Evolutionary conservation across 2,797 vertebrate species (phyloP).

Genomic region (Catharus ustulatus): DNA sequence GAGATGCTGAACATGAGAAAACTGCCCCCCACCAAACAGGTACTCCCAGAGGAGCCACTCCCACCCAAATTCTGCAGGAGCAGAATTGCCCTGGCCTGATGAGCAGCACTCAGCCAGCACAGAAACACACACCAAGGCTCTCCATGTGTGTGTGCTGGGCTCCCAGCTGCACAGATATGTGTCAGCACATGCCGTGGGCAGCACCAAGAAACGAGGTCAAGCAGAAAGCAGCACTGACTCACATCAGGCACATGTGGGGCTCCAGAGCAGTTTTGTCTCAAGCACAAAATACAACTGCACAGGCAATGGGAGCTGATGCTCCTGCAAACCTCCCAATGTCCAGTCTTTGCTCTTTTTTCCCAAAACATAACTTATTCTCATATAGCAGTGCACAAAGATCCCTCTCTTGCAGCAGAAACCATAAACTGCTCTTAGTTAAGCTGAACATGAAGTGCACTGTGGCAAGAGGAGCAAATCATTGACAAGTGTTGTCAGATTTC

Average conservation of each 20-base stretch:
- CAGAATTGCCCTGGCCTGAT: not conserved
- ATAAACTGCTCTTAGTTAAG: not conserved
- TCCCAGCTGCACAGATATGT: not conserved
- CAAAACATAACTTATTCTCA: not conserved
- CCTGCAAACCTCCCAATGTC: not conserved
- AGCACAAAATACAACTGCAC: not conserved
- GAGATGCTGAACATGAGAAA: not conserved
- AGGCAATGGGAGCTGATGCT: not conserved
- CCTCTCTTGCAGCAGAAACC: not conserved
- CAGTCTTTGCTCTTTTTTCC: not conserved
- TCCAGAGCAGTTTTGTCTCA: not conserved
- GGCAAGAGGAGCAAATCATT: not conserved
- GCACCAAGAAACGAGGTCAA: not conserved
- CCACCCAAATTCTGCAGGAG: not conserved
- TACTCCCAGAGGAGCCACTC: not conserved
- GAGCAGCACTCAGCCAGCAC: not conserved
- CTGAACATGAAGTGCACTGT: not conserved
- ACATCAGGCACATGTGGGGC: not conserved
- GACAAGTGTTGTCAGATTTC: not conserved
- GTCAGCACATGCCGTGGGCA: not conserved
- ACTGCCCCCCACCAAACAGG: rapidly evolving
- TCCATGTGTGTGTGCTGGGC: not conserved
- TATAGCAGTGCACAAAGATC: not conserved
- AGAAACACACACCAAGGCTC: not conserved
- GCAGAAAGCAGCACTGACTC: conserved; percentile 1